phyloP scores from a whole-genome alignment of 2,113 vertebrate species.

The Sinocyclocheilus grahami region DNA sequence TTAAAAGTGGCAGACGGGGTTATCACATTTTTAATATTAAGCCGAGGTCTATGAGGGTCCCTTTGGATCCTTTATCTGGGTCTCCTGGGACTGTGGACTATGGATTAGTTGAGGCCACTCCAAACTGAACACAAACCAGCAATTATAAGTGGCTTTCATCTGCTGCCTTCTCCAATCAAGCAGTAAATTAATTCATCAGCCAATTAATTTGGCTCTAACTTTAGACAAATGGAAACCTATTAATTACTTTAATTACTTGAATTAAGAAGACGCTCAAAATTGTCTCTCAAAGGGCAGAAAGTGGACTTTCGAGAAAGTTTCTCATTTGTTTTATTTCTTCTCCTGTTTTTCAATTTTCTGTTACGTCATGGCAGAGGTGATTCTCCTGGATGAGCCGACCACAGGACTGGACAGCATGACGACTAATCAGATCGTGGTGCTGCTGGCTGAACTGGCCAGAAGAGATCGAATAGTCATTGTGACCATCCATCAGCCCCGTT shows the following conservation, averaged over 20 bases:
- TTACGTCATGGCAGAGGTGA: conserved; percentile 79
- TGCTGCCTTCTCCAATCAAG: conserved; percentile 76
- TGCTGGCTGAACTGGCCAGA: conserved; percentile 84
- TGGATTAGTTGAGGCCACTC: conserved; percentile 71
- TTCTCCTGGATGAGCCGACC: conserved; percentile 93
- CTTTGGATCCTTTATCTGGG: conserved; percentile 70
- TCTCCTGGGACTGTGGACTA: conserved; percentile 66
- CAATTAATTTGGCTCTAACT: conserved; percentile 78
- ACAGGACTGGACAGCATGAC: conserved; percentile 95
- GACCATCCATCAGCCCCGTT: conserved; percentile 95
- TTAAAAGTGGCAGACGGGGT: conserved; percentile 62
- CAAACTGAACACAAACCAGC: conserved; percentile 33
- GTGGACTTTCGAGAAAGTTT: conserved; percentile 55
- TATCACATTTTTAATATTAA: conserved; percentile 70
- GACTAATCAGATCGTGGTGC: conserved; percentile 87
- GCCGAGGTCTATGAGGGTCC: conserved; percentile 35
- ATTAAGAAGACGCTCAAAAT: conserved; percentile 72
- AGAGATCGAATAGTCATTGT: conserved; percentile 88
- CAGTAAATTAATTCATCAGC: conserved; percentile 81
- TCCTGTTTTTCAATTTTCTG: conserved; percentile 47
- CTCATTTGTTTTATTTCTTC: conserved; percentile 24
- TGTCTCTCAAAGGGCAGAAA: conserved; percentile 53
- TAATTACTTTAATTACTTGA: conserved; percentile 78
- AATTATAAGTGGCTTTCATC: conserved; percentile 75
- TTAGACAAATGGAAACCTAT: conserved; percentile 75